These are phyloP conservation scores for Lycopodina hypogea DNA, from an alignment of 37 sponge, comb jelly and placozoan genomes.

Conservation along the genomic window DNA sequence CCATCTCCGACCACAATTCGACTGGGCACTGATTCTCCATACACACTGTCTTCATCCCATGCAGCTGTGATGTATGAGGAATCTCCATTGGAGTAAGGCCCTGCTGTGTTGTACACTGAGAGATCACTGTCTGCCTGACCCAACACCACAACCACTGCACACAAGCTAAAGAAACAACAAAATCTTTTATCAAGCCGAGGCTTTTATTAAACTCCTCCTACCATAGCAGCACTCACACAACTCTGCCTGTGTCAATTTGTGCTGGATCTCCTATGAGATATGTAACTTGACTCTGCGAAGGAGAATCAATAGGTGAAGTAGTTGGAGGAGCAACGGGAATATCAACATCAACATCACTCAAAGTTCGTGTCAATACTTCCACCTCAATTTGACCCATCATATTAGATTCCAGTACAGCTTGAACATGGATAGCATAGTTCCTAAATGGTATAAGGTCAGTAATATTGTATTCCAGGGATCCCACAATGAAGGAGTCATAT, in stretches of 20 bases:
- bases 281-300: not conserved
- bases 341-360: not conserved
- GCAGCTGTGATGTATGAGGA: constrained; percentile 46
- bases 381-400: not conserved
- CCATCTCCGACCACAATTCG: constrained; percentile 38
- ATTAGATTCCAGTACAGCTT: constrained; percentile 3
- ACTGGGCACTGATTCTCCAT: constrained; percentile 6
- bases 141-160: constrained; percentile 32
- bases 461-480: not conserved
- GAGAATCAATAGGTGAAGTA: not conserved
- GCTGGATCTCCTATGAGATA: constrained; percentile 6
- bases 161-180: constrained; percentile 18
- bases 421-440: constrained; percentile 31
- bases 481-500: not conserved
- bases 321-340: not conserved
- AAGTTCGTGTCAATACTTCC: constrained; percentile 15
- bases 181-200: not conserved
- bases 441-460: constrained; percentile 6
- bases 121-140: not conserved
- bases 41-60: constrained; percentile 8
- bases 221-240: constrained; percentile 9
- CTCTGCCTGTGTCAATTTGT: constrained; percentile 25
- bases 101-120: not conserved
- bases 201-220: not conserved
- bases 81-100: not conserved